Evolutionary conservation across 2,888 invertebrate species (phyloP).

Genomic region (Conistra vaccinii): DNA sequence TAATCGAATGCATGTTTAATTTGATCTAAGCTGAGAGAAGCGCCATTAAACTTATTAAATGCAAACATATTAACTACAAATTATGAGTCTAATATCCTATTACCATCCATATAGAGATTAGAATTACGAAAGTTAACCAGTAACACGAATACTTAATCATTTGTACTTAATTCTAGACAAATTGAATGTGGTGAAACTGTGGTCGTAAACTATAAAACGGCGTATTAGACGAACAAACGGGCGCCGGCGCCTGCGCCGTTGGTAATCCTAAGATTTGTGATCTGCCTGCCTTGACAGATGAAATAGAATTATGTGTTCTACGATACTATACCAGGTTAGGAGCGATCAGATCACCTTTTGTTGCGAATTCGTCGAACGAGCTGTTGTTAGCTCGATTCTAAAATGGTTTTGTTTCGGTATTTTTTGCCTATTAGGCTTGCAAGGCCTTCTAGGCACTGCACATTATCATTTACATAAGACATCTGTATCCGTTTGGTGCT

Average conservation of each 20-base stretch:
- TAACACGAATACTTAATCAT: constrained; percentile 49
- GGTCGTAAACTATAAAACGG: constrained; percentile 53
- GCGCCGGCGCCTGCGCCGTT: constrained; percentile 60
- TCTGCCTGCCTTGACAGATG: constrained; percentile 48
- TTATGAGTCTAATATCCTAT: constrained; percentile 47
- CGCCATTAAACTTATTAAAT: constrained; percentile 25
- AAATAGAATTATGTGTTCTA: constrained; percentile 44
- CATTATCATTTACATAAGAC: constrained; percentile 43
- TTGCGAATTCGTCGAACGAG: constrained; percentile 53
- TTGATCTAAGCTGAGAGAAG: constrained; percentile 22
- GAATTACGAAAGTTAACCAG: constrained; percentile 47
- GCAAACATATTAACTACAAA: constrained; percentile 32
- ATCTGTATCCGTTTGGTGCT: constrained; percentile 45
- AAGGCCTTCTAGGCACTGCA: constrained; percentile 44
- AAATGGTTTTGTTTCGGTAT: constrained; percentile 38
- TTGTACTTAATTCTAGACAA: constrained; percentile 54
- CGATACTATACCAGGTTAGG: constrained; percentile 22
- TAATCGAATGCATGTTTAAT: constrained; percentile 14
- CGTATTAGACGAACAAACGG: constrained; percentile 41
- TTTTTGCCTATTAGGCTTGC: constrained; percentile 58
- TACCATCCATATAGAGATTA: constrained; percentile 53
- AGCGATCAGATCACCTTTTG: constrained; percentile 40
- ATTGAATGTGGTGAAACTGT: constrained; percentile 58
- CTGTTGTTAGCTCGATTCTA: constrained; percentile 36
- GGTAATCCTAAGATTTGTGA: constrained; percentile 68